These are phyloP conservation scores for Spialia ferax DNA, from an alignment of 2,888 invertebrate species.

Conservation along the genomic window DNA sequence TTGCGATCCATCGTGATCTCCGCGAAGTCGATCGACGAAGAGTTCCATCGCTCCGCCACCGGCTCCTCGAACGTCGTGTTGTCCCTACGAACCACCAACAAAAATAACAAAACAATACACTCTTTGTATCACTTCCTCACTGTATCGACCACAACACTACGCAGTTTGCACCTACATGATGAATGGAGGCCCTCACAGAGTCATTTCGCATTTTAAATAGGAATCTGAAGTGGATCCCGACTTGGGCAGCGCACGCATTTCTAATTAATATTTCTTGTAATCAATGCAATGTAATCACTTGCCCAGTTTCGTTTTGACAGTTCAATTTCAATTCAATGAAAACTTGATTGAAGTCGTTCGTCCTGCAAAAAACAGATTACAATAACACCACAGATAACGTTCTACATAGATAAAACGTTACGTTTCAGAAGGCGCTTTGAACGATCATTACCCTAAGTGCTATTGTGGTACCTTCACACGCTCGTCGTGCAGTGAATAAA, in stretches of 20 bases:
- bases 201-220: constrained; percentile 68
- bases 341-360: background rate
- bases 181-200: constrained; percentile 53
- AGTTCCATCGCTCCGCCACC: constrained; percentile 86
- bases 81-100: constrained; percentile 63
- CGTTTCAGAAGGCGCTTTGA: too few relatives aligned
- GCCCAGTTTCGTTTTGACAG: constrained; percentile 50
- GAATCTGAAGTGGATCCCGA: constrained; percentile 51
- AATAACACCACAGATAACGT: too few relatives aligned
- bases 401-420: background rate
- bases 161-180: constrained; percentile 72
- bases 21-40: constrained; percentile 84
- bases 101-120: constrained; percentile 49
- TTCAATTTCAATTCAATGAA: background rate
- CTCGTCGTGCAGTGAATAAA: too few relatives aligned
- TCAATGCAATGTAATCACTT: constrained; percentile 60
- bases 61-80: constrained; percentile 69
- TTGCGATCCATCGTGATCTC: constrained; percentile 92
- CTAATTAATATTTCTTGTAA: constrained; percentile 57
- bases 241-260: constrained; percentile 56
- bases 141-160: constrained; percentile 58
- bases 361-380: too few relatives aligned
- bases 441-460: too few relatives aligned
- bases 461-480: too few relatives aligned
- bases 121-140: constrained; percentile 54